Conservation (phyloP, 2,797 vertebrate species). For the Sandelia bainsii region DNA sequence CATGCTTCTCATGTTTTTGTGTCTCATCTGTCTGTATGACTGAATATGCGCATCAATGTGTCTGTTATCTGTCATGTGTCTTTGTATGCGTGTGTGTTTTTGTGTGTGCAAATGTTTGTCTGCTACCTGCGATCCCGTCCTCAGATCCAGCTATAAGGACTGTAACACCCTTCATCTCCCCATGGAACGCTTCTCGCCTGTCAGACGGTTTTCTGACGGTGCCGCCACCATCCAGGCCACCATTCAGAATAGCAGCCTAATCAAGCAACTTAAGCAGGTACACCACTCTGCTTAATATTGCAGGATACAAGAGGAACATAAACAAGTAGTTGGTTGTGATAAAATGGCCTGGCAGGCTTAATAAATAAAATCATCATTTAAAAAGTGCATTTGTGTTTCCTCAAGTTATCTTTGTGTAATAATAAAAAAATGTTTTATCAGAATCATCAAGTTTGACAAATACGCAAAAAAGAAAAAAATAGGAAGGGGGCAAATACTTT, state of each 20-base stretch:
- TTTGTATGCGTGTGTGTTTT: not conserved
- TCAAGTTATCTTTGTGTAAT: too few species aligned
- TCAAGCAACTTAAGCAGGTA: slow-evolving; percentile 98
- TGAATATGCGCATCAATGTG: slow-evolving; percentile 47
- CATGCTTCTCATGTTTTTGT: slow-evolving; percentile 49
- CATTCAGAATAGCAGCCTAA: slow-evolving; percentile 96
- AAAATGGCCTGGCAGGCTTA: too few species aligned
- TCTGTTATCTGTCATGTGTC: slow-evolving; percentile 23
- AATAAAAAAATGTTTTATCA: too few species aligned
- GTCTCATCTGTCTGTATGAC: slow-evolving; percentile 47
- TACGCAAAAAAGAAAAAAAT: too few species aligned
- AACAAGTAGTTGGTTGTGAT: not conserved
- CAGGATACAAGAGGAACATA: not conserved
- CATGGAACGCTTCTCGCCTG: slow-evolving; percentile 97
- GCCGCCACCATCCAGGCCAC: slow-evolving; percentile 98
- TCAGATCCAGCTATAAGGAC: slow-evolving; percentile 97
- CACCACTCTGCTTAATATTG: not conserved
- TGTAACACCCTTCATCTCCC: slow-evolving; percentile 98
- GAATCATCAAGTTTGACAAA: too few species aligned
- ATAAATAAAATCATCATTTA: too few species aligned
- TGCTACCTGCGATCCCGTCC: slow-evolving; percentile 38
- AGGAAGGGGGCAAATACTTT: too few species aligned
- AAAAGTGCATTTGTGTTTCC: too few species aligned
- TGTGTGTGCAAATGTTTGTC: slow-evolving; percentile 36
- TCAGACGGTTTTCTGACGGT: slow-evolving; percentile 96